Conservation (phyloP, 2,888 invertebrate species). For the Endotricha flammealis region DNA sequence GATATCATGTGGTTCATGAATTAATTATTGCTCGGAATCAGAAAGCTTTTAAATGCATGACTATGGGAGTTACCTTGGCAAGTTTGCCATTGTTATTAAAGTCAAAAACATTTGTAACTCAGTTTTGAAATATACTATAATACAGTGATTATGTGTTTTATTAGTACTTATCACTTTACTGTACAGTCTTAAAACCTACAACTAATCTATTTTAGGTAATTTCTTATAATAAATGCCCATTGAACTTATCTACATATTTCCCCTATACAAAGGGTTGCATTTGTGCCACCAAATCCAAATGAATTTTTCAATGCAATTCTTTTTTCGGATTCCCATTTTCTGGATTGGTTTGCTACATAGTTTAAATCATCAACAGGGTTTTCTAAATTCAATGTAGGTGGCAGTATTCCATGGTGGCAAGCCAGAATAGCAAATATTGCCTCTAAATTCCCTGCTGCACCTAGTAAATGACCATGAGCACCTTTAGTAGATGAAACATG, state of each 20-base stretch:
- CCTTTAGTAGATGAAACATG: conserved; percentile 95
- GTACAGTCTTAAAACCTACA: too few species aligned
- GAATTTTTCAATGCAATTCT: conserved; percentile 95
- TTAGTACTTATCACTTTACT: too few species aligned
- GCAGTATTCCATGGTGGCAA: conserved; percentile 85
- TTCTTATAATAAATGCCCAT: too few species aligned
- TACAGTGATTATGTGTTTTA: conserved; percentile 49
- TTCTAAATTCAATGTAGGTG: conserved; percentile 93
- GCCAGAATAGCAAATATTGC: conserved; percentile 90
- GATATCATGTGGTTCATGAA: conserved; percentile 62
- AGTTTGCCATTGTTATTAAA: conserved; percentile 62
- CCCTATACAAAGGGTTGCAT: conserved; percentile 89
- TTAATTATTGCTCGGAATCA: conserved; percentile 57
- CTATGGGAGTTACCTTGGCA: conserved; percentile 56
- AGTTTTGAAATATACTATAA: conserved; percentile 74
- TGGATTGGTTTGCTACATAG: conserved; percentile 80
- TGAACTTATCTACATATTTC: conserved; percentile 34
- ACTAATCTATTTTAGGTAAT: too few species aligned
- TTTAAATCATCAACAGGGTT: conserved; percentile 83
- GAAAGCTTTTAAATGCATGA: conserved; percentile 49
- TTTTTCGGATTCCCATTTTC: conserved; percentile 77
- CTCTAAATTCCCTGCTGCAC: conserved; percentile 98
- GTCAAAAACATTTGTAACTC: conserved; percentile 72
- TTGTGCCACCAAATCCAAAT: conserved; percentile 99
- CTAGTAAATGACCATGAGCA: conserved; percentile 96